phyloP scores from a whole-genome alignment of 2,888 invertebrate genomes.

The Entomobrya proxima region DNA sequence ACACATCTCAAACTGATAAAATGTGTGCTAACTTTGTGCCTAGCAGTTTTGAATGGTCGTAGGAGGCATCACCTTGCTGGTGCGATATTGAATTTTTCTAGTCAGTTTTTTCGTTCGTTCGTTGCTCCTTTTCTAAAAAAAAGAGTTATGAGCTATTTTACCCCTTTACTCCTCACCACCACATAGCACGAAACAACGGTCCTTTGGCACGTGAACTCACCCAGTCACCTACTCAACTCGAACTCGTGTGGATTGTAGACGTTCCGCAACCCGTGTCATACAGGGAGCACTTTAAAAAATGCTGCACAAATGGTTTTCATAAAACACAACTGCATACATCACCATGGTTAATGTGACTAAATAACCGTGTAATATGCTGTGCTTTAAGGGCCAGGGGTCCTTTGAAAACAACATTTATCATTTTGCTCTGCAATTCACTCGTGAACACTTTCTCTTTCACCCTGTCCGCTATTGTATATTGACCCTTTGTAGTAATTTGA shows the following conservation, averaged over 20 bases:
- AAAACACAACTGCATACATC: neutral
- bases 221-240: neutral
- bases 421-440: neutral
- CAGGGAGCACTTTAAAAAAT: neutral
- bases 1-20: too few relatives aligned
- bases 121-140: neutral
- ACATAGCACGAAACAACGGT: conserved; percentile 13
- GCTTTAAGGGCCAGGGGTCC: conserved; percentile 48
- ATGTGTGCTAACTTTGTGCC: too few relatives aligned
- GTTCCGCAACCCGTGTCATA: neutral
- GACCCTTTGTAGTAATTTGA: conserved; percentile 74
- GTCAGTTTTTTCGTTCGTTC: too few relatives aligned
- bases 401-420: conserved; percentile 51
- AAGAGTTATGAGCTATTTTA: neutral
- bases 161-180: conserved; percentile 48
- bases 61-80: too few relatives aligned
- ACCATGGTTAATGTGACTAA: conserved; percentile 1
- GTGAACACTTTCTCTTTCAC: conserved; percentile 43
- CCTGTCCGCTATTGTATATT: conserved; percentile 41
- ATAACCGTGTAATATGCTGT: conserved; percentile 11
- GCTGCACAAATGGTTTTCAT: conserved; percentile 44
- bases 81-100: too few relatives aligned
- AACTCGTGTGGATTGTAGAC: neutral
- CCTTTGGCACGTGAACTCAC: conserved; percentile 72
- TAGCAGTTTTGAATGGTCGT: too few relatives aligned